A percentile compares a stretch with the other conserved stretches of the same genome.
These are phyloP conservation scores for Premnoplex brunnescens DNA, from an alignment of 2,797 vertebrate species.

Conservation along the genomic window DNA sequence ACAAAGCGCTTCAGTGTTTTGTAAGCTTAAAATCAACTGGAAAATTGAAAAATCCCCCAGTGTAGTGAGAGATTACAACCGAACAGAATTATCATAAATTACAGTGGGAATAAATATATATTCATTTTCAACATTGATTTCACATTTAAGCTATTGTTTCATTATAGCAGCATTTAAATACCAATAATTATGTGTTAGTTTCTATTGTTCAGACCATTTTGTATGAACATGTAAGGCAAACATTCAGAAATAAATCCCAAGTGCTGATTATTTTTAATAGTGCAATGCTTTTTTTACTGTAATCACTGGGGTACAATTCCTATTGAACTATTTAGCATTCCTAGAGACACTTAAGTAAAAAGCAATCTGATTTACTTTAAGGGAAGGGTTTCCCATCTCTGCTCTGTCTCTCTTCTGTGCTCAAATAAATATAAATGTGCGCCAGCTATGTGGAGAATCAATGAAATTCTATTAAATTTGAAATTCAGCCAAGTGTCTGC, in stretches of 20 bases:
- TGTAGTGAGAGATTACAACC: neutral
- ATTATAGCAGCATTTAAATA: neutral
- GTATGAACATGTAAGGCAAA: neutral
- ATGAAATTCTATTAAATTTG: constrained; percentile 32
- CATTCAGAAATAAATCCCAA: neutral
- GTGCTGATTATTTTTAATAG: constrained; percentile 19
- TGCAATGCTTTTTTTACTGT: constrained; percentile 10
- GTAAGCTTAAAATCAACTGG: neutral
- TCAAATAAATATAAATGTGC: constrained; percentile 29
- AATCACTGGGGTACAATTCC: constrained; percentile 5
- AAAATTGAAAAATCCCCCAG: neutral
- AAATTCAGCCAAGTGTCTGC: constrained; percentile 35
- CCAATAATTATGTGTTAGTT: neutral
- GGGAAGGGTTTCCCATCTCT: neutral
- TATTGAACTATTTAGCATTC: constrained; percentile 10
- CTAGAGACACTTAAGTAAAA: constrained; percentile 45
- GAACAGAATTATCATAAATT: neutral
- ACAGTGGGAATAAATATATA: neutral
- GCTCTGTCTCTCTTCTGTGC: neutral
- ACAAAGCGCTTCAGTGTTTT: neutral
- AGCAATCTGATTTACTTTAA: constrained; percentile 33
- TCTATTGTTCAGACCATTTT: neutral
- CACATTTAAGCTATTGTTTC: neutral
- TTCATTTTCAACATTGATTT: neutral
- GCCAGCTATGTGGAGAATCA: neutral